A percentile compares a stretch with the other conserved stretches of the same genome.
phyloP scores from a whole-genome alignment of 2,888 invertebrate species.

The Eilema caniola region DNA sequence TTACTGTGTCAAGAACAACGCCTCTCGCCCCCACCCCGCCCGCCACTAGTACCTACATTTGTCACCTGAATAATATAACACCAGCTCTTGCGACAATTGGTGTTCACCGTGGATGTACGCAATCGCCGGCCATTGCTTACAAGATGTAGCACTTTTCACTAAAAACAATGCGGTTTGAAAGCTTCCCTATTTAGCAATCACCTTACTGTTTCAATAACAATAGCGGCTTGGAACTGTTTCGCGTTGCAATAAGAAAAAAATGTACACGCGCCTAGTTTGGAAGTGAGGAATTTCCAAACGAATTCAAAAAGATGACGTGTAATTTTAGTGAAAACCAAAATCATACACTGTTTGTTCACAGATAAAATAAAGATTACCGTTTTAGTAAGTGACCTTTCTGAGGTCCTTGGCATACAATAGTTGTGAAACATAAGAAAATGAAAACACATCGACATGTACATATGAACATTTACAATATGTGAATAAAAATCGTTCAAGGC shows the following conservation, averaged over 20 bases:
- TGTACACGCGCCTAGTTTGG: slow-evolving; percentile 9
- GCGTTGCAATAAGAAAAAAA: slow-evolving; percentile 26
- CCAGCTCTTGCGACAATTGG: slow-evolving; percentile 64
- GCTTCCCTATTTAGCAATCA: slow-evolving; percentile 60
- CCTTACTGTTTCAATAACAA: slow-evolving; percentile 53
- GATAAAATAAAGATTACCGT: slow-evolving; percentile 85
- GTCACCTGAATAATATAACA: slow-evolving; percentile 66
- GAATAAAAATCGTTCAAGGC: slow-evolving; percentile 48
- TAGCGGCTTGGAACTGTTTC: slow-evolving; percentile 25
- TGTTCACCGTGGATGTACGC: slow-evolving; percentile 49
- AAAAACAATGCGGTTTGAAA: slow-evolving; percentile 55
- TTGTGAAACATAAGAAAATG: slow-evolving; percentile 76
- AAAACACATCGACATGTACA: slow-evolving; percentile 66
- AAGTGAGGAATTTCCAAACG: slow-evolving; percentile 35
- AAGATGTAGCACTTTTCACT: slow-evolving; percentile 57
- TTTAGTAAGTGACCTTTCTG: slow-evolving; percentile 81
- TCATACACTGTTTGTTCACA: slow-evolving; percentile 65
- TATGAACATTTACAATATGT: slow-evolving; percentile 25
- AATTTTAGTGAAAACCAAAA: slow-evolving; percentile 63
- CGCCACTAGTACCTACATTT: slow-evolving; percentile 53
- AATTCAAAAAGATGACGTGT: slow-evolving; percentile 58
- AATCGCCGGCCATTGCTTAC: slow-evolving; percentile 54
- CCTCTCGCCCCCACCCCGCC: slow-evolving; percentile 78
- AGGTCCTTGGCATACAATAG: slow-evolving; percentile 79
- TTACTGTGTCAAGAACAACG: slow-evolving; percentile 87